Conservation (phyloP, 2,888 invertebrate genomes). For the Cephus sareptanus region DNA sequence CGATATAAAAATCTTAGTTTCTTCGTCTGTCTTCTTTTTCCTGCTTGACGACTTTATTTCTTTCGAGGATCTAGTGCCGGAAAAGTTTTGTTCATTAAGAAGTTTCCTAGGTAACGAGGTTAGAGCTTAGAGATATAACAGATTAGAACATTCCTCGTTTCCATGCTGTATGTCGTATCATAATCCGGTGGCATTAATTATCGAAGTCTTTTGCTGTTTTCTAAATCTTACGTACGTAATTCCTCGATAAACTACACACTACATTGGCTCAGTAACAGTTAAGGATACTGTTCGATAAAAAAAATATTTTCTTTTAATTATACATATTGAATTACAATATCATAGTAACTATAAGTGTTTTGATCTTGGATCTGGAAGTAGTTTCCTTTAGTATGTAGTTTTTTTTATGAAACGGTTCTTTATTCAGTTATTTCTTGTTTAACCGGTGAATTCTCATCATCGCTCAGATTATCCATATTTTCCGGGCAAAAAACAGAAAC, state of each 20-base stretch:
- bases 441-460: not conserved
- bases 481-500: slow-evolving; percentile 18
- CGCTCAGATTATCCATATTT: not conserved
- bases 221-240: not conserved
- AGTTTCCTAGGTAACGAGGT: not conserved
- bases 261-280: not conserved
- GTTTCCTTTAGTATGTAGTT: not conserved
- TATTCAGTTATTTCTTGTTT: not conserved
- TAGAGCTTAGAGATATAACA: not conserved
- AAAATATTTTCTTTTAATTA: not conserved
- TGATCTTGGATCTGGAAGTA: not conserved
- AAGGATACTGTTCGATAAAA: not conserved
- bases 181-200: not conserved
- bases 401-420: not conserved
- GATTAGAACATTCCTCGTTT: not conserved
- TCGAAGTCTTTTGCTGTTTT: not conserved
- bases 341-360: not conserved
- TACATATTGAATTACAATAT: not conserved
- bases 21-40: not conserved
- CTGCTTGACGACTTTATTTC: not conserved
- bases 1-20: not conserved
- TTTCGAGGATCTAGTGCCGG: not conserved
- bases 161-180: not conserved
- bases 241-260: not conserved
- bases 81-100: not conserved